Base-by-base conservation (phyloP, 2,888 invertebrate species). In the Melieria crassipennis region DNA sequence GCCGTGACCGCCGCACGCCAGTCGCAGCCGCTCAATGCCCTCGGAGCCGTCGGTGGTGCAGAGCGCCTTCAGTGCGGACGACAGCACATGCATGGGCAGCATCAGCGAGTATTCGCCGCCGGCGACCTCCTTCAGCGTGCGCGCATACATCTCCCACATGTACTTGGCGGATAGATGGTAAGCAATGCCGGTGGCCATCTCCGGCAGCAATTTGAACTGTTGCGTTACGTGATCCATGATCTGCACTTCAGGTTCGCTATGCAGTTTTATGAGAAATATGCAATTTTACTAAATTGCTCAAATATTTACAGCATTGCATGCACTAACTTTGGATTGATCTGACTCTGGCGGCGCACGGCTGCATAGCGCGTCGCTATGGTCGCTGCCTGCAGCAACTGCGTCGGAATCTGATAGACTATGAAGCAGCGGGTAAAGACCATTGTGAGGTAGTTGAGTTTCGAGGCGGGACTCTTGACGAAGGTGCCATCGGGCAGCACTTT, bases 1-100 rank as follows among this genome's bases (percentile, higher is more conserved):
- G 4, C 98, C 98, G 86, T 98, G 98, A 0, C 98, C 98, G 65
- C 98, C 98, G 86, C 98, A 98, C 30, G 97, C 90, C 73, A 95
- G 89, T 43, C 98, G 91, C 77, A 95, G 92, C 11, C 91, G 91
- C 87, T 98, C 98, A 57, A 97, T 91, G 69, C 92, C 93, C 68
- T 85, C 87, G 1, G 93, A 90, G 52, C 92, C 91, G 82, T 94
- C 93, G 5, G 91, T 89, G 0, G 96, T 92, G 72, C 91, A 91
- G 46, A 60, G 92, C 0, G 97, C 95, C 87, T 98, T 98, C 74
- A 98, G 86, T 78, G 96, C 96, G 81, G 97, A 95, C 0, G 97
- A 91, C 57, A 97, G 87, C 0, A 96, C 95, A 87, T 98, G 98
- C 72, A 85, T 73, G 90, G 96, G 95, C 0, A 96, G 95, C 78